Conservation (phyloP, 2,797 vertebrate species). For the Lophotriccus pileatus region DNA sequence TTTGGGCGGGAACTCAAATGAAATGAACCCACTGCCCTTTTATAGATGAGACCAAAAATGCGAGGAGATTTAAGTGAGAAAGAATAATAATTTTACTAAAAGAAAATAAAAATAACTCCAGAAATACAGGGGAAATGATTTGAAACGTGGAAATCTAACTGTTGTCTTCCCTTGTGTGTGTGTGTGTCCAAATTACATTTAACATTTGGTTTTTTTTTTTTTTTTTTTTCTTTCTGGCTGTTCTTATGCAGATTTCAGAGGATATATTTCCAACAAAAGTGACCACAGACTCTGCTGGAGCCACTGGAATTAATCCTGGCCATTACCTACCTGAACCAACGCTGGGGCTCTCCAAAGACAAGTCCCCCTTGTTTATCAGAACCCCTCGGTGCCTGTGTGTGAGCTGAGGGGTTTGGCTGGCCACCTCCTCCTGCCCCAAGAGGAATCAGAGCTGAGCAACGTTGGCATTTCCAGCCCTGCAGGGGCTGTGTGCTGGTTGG, state of each 20-base stretch:
- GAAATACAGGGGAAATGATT: background rate
- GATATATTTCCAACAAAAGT: background rate
- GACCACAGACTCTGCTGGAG: background rate
- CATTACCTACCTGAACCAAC: background rate
- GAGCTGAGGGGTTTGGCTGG: background rate
- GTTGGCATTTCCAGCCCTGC: background rate
- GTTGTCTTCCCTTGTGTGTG: background rate
- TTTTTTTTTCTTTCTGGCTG: background rate
- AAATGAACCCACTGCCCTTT: background rate
- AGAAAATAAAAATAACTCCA: background rate
- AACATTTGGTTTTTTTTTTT: background rate
- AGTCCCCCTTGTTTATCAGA: background rate
- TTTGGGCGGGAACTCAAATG: background rate
- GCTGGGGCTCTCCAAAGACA: background rate
- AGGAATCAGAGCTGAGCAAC: background rate
- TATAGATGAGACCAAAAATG: background rate
- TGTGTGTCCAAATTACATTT: background rate
- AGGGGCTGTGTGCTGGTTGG: background rate
- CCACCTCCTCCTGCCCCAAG: accelerated
- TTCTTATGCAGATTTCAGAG: background rate
- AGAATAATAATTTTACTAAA: background rate
- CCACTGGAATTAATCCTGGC: background rate
- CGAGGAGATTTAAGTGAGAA: background rate
- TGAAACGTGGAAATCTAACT: background rate
- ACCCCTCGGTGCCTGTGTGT: accelerated